Evolutionary conservation across 2,888 invertebrate species (phyloP).

Genomic region (Harmothoe impar): DNA sequence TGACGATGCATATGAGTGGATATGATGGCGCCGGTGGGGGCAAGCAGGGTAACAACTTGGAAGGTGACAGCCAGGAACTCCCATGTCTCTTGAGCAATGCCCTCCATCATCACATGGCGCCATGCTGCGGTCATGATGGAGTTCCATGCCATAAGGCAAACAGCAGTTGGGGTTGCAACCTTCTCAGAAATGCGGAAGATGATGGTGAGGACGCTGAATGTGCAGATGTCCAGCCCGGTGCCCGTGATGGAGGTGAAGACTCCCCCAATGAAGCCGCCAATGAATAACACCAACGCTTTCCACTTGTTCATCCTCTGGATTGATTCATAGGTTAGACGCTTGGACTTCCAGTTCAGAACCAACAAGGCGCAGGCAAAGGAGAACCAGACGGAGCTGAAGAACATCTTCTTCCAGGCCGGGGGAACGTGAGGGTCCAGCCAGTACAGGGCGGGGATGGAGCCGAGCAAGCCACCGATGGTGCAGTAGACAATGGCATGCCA

Average conservation of each 20-base stretch:
- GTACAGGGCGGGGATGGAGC: constrained; percentile 77
- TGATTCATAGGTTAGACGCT: constrained; percentile 71
- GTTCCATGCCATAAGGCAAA: constrained; percentile 77
- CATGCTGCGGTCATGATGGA: constrained; percentile 75
- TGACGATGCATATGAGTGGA: constrained; percentile 74
- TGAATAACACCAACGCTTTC: constrained; percentile 74
- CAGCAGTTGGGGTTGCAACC: constrained; percentile 79
- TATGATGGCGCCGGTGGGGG: constrained; percentile 73
- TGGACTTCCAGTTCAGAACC: constrained; percentile 76
- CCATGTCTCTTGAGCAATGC: constrained; percentile 70
- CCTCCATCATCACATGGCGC: constrained; percentile 71
- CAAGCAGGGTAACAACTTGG: constrained; percentile 72
- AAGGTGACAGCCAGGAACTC: constrained; percentile 72
- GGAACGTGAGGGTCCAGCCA: constrained; percentile 74
- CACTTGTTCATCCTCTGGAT: constrained; percentile 70
- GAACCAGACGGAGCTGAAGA: constrained; percentile 80
- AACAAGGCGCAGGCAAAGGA: constrained; percentile 79
- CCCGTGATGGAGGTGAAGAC: constrained; percentile 79
- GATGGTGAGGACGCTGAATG: constrained; percentile 73
- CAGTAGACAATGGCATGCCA: constrained; percentile 45
- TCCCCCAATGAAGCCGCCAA: constrained; percentile 78
- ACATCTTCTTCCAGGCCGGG: constrained; percentile 78
- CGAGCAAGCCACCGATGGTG: constrained; percentile 74
- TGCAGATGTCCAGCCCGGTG: constrained; percentile 79
- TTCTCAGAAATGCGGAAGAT: constrained; percentile 72